A percentile compares a stretch with the other conserved stretches of the same genome.
phyloP scores from a whole-genome alignment of 2,113 vertebrate species.

The Neomonachus schauinslandi region DNA sequence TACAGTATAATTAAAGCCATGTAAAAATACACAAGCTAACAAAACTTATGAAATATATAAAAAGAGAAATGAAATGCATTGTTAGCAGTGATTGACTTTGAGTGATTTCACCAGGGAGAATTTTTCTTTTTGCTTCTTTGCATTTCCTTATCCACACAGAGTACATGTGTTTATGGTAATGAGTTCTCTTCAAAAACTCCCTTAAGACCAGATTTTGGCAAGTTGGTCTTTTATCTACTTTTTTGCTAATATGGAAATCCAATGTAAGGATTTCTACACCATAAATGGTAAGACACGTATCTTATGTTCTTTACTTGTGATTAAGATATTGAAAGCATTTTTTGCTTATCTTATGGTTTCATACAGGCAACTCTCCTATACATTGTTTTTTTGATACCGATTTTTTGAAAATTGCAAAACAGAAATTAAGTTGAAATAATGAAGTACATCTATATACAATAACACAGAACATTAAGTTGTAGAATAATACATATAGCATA shows the following conservation, averaged over 20 bases:
- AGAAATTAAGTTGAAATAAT: background rate
- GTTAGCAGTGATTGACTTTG: background rate
- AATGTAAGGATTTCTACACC: background rate
- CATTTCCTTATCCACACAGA: background rate
- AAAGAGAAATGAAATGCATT: constrained; percentile 1
- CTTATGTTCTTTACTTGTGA: background rate
- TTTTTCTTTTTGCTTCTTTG: background rate
- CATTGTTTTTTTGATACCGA: background rate
- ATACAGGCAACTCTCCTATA: background rate
- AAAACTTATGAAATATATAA: background rate
- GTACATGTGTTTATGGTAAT: background rate
- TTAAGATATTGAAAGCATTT: background rate
- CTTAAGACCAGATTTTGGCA: background rate
- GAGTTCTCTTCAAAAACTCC: background rate
- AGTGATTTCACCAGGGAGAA: constrained; percentile 3
- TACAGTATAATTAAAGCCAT: background rate
- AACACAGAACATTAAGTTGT: background rate
- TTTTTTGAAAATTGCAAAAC: background rate
- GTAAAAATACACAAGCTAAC: background rate
- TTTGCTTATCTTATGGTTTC: constrained; percentile 3
- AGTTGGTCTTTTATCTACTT: background rate
- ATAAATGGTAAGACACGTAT: constrained; percentile 4
- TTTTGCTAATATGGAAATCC: constrained; percentile 36
- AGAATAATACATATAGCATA: background rate
- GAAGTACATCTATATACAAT: background rate